These are phyloP conservation scores for Ormyrus nitidulus DNA, from an alignment of 2,888 invertebrate species.

Conservation along the genomic window DNA sequence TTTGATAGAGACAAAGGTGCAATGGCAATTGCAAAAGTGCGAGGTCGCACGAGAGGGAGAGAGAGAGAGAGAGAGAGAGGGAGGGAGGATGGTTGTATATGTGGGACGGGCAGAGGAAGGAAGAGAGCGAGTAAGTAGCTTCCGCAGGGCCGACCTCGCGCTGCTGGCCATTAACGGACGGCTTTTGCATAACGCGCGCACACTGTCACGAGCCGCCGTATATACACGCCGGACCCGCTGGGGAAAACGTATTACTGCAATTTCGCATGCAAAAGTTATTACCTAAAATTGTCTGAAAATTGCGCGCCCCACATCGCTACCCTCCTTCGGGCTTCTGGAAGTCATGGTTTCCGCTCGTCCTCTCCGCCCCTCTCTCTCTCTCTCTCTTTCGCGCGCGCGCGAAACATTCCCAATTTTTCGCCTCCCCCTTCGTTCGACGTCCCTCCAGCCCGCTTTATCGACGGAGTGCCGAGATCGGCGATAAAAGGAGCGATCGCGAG, in stretches of 20 bases:
- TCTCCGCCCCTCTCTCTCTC: not conserved
- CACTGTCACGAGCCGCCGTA: not conserved
- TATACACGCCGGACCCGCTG: constrained; percentile 5
- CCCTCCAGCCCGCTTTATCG: no score
- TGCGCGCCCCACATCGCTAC: constrained; percentile 55
- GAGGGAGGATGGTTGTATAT: not conserved
- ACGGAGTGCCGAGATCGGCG: no score
- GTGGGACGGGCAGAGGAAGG: constrained; percentile 42
- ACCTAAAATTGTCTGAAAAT: constrained; percentile 72
- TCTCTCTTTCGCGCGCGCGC: no score
- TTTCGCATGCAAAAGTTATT: constrained; percentile 73
- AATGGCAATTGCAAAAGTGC: no score
- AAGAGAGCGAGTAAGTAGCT: constrained; percentile 56
- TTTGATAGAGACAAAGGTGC: constrained; percentile 10
- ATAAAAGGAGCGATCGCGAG: no score
- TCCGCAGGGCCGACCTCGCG: constrained; percentile 56
- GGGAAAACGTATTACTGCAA: constrained; percentile 67
- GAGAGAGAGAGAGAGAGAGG: not conserved
- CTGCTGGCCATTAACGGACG: constrained; percentile 54
- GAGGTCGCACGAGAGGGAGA: no score
- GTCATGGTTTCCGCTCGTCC: no score
- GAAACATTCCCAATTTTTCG: no score
- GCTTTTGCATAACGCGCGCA: constrained; percentile 62
- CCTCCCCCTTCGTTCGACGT: no score
- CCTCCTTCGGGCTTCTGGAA: constrained; percentile 1